phyloP scores from a whole-genome alignment of 2,888 invertebrate species.

The Pyrochroa serraticornis region DNA sequence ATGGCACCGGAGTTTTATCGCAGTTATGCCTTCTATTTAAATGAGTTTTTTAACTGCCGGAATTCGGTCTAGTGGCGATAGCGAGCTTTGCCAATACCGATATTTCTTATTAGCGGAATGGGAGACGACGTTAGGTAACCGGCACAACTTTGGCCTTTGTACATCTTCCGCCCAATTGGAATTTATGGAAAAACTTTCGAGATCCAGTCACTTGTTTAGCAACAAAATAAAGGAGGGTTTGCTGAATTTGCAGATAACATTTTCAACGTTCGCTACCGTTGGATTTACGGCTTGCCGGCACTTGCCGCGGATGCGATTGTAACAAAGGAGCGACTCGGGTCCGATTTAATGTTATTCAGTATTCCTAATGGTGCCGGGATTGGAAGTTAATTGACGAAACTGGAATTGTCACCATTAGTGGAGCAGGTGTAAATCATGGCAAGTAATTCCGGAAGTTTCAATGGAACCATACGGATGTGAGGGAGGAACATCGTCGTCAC shows the following conservation, averaged over 20 bases:
- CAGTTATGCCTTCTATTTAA: too few species aligned
- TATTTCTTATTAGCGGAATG: too few species aligned
- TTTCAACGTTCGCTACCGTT: constrained; percentile 9
- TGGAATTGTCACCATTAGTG: constrained; percentile 20
- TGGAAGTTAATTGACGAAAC: constrained; percentile 12
- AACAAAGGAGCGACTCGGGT: not conserved
- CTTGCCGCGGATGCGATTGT: constrained; percentile 2
- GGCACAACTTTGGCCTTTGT: constrained; percentile 2
- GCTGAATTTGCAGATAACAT: constrained; percentile 28
- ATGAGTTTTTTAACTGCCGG: too few species aligned
- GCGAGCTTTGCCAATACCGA: too few species aligned
- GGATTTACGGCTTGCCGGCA: constrained; percentile 10
- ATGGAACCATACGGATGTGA: constrained; percentile 1
- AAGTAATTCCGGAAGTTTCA: constrained; percentile 4
- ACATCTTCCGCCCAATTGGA: constrained; percentile 26
- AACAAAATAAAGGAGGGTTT: constrained; percentile 24
- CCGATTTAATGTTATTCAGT: constrained; percentile 3
- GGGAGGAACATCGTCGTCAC: constrained; percentile 17
- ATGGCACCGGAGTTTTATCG: too few species aligned
- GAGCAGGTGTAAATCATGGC: constrained; percentile 28
- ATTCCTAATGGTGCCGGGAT: constrained; percentile 3
- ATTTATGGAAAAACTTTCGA: constrained; percentile 32
- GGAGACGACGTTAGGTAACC: too few species aligned
- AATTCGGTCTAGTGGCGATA: too few species aligned
- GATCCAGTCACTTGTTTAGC: constrained; percentile 28